phyloP scores from a whole-genome alignment of 2,888 invertebrate genomes.

The Ctena decussata region DNA sequence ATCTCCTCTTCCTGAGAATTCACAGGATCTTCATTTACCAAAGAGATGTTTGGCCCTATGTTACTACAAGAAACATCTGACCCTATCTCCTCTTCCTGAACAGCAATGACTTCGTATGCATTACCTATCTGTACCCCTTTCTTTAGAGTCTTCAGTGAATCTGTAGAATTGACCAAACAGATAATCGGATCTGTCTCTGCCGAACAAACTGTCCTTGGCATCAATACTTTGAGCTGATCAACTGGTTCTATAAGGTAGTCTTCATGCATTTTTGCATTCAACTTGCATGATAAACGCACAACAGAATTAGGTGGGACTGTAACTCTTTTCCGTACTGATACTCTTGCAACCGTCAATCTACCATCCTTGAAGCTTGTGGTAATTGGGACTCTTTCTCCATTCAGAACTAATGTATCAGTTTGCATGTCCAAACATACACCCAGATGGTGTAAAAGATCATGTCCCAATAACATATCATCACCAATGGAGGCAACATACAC shows the following conservation, averaged over 20 bases:
- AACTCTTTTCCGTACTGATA: background rate
- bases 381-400: slow-evolving; percentile 21
- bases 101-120: background rate
- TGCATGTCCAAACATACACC: slow-evolving; percentile 8
- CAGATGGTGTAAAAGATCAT: slow-evolving; percentile 9
- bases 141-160: background rate
- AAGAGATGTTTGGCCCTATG: background rate
- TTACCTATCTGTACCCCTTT: slow-evolving; percentile 5
- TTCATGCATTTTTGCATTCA: background rate
- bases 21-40: background rate
- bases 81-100: background rate
- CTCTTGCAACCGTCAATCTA: background rate
- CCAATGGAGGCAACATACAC: slow-evolving; percentile 23
- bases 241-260: slow-evolving; percentile 1
- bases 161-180: slow-evolving; percentile 25
- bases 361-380: background rate
- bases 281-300: background rate
- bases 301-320: slow-evolving; percentile 37
- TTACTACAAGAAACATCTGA: slow-evolving; percentile 2
- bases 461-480: slow-evolving; percentile 35
- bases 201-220: background rate
- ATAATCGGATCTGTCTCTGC: slow-evolving; percentile 8
- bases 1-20: too few species aligned
- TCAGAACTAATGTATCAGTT: slow-evolving; percentile 20
- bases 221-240: background rate